A percentile compares a stretch with the other conserved stretches of the same genome.
These are phyloP conservation scores for Marasmarcha lunaedactyla DNA, from an alignment of 2,888 invertebrate genomes.

Conservation along the genomic window DNA sequence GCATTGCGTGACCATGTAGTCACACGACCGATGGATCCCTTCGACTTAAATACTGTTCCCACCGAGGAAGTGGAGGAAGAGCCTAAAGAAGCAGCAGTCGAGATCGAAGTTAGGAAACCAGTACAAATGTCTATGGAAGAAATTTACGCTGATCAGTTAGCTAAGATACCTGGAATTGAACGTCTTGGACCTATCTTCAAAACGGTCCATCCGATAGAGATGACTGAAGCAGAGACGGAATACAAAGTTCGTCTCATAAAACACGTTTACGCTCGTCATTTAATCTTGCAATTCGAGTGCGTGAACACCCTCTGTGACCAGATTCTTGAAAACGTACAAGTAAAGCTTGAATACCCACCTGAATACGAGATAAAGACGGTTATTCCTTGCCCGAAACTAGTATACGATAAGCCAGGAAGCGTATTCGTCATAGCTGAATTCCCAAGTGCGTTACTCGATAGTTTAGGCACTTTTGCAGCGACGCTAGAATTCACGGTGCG, in stretches of 20 bases:
- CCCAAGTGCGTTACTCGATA: conserved; percentile 65
- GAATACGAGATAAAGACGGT: conserved; percentile 80
- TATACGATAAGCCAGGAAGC: conserved; percentile 88
- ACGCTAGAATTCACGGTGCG: conserved; percentile 93
- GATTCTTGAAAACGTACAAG: conserved; percentile 90
- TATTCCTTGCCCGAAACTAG: conserved; percentile 79
- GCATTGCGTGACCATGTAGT: conserved; percentile 86
- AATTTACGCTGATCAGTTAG: conserved; percentile 84
- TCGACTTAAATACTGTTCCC: conserved; percentile 89
- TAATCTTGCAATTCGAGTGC: conserved; percentile 96
- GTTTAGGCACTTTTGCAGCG: conserved; percentile 86
- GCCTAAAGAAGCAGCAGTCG: conserved; percentile 80
- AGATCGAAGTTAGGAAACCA: conserved; percentile 83
- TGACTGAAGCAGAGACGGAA: conserved; percentile 98
- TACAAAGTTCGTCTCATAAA: conserved; percentile 93
- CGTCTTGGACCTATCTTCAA: conserved; percentile 90
- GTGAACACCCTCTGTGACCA: conserved; percentile 96
- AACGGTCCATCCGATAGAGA: conserved; percentile 84
- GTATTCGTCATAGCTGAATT: conserved; percentile 86
- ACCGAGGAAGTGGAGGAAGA: conserved; percentile 87
- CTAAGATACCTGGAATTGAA: conserved; percentile 86
- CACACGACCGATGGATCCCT: conserved; percentile 78
- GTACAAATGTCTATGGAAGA: conserved; percentile 89
- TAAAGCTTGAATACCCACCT: conserved; percentile 87
- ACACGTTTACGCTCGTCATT: conserved; percentile 87